These are phyloP conservation scores for Drosophila setosimentum DNA, from an alignment of 2,888 invertebrate species.

Conservation along the genomic window DNA sequence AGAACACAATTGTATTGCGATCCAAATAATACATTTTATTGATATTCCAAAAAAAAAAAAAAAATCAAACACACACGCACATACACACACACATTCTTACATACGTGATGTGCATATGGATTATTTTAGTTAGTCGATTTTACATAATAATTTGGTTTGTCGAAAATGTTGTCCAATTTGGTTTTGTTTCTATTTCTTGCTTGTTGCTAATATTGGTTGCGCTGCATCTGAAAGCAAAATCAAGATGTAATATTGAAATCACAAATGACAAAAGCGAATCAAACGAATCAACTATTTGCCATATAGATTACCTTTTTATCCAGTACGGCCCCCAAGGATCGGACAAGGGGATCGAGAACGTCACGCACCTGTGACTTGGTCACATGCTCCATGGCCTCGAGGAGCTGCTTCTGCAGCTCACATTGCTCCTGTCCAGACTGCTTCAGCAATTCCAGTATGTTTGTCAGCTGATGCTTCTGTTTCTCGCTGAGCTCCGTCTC, in stretches of 20 bases:
- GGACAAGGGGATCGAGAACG: conserved; percentile 76
- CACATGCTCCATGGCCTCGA: conserved; percentile 77
- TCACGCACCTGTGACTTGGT: conserved; percentile 74
- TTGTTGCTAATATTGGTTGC: conserved; percentile 9
- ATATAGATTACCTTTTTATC: conserved; percentile 43
- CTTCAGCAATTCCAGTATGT: conserved; percentile 34
- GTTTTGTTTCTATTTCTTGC: not conserved
- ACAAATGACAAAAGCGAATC: not conserved
- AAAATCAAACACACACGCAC: too few species aligned
- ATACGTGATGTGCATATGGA: conserved; percentile 1
- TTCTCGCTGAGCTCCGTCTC: not conserved
- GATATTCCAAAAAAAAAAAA: not conserved
- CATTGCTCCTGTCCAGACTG: conserved; percentile 23
- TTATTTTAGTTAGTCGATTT: not conserved
- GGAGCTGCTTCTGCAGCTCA: conserved; percentile 59
- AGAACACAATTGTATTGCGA: not conserved
- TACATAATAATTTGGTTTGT: conserved; percentile 38
- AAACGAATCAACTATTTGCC: not conserved
- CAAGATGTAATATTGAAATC: not conserved
- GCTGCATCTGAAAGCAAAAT: not conserved
- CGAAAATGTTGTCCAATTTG: conserved; percentile 21
- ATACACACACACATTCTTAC: too few species aligned
- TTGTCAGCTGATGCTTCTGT: conserved; percentile 21
- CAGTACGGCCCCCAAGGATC: conserved; percentile 61
- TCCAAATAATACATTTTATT: conserved; percentile 21